Percentiles rank a stretch among this genome's conserved stretches.
These are phyloP conservation scores for Cecropterus lyciades DNA, from an alignment of 1,140 invertebrate genomes.

Conservation along the genomic window DNA sequence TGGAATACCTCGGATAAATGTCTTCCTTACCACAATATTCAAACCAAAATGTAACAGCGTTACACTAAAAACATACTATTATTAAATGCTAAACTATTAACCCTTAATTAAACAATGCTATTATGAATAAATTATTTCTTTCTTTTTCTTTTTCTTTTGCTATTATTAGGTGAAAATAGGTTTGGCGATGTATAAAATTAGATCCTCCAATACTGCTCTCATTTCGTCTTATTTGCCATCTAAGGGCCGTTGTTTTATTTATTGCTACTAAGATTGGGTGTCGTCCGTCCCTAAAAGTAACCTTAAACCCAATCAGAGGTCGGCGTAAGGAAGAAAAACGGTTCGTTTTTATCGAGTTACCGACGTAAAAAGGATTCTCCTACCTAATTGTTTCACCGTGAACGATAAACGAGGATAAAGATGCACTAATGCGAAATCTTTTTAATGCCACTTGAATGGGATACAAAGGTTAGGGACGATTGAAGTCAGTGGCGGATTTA, in stretches of 20 bases:
- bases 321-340: slow-evolving; percentile 5
- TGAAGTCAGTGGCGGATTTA: no score
- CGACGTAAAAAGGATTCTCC: slow-evolving; percentile 4
- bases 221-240: neutral
- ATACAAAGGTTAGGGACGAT: no score
- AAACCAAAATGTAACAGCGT: no score
- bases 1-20: no score
- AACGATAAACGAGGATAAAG: neutral
- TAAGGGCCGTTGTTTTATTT: slow-evolving; percentile 2
- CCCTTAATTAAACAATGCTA: no score
- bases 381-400: neutral
- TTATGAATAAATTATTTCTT: no score
- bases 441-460: no score
- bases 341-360: slow-evolving; percentile 16
- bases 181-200: neutral
- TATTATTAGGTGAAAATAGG: no score
- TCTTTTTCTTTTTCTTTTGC: no score
- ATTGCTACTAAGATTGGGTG: slow-evolving; percentile 10
- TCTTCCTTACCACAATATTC: no score
- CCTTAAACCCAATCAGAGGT: slow-evolving; percentile 16
- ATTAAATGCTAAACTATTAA: no score
- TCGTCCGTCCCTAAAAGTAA: slow-evolving; percentile 5
- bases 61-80: no score
- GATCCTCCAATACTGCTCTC: neutral
- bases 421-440: neutral